Conservation (phyloP, 2,888 invertebrate species). For the Sarcophaga carnaria region DNA sequence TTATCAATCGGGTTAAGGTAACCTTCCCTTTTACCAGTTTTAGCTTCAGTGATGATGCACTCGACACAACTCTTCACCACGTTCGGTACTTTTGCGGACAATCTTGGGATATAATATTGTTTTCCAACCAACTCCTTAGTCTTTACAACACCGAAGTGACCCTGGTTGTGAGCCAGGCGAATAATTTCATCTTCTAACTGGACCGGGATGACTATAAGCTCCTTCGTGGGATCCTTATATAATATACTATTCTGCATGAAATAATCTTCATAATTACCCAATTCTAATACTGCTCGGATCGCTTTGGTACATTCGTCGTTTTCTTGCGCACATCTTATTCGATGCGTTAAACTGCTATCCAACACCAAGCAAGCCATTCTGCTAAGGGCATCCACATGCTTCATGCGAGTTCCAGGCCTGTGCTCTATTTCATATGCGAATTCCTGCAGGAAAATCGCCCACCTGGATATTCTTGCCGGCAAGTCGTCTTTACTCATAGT, state of each 20-base stretch:
- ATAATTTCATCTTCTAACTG: slow-evolving; percentile 22
- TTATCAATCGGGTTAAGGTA: slow-evolving; percentile 36
- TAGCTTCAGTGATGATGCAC: slow-evolving; percentile 46
- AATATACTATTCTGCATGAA: slow-evolving; percentile 40
- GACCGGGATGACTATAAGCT: neutral
- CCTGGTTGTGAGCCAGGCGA: slow-evolving; percentile 11
- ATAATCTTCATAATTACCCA: slow-evolving; percentile 41
- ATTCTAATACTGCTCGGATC: slow-evolving; percentile 33
- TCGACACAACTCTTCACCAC: slow-evolving; percentile 16
- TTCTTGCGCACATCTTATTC: slow-evolving; percentile 5
- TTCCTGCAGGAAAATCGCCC: too few relatives aligned
- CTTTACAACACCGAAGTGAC: slow-evolving; percentile 11
- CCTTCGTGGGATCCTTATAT: too few relatives aligned
- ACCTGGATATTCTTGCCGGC: slow-evolving; percentile 25
- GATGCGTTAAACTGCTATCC: slow-evolving; percentile 38
- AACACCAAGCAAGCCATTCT: slow-evolving; percentile 37
- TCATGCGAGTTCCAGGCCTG: slow-evolving; percentile 57
- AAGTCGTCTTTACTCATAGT: too few relatives aligned
- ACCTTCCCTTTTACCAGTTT: slow-evolving; percentile 28
- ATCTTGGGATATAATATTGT: slow-evolving; percentile 16
- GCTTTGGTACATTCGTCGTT: slow-evolving; percentile 17
- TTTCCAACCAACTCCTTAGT: neutral
- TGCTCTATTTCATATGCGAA: slow-evolving; percentile 68
- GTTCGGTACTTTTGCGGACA: slow-evolving; percentile 1
- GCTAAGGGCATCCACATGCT: slow-evolving; percentile 60